A percentile compares a stretch with the other conserved stretches of the same genome.
phyloP scores from a whole-genome alignment of 1,140 invertebrate genomes.

The Drosophila seguyi region DNA sequence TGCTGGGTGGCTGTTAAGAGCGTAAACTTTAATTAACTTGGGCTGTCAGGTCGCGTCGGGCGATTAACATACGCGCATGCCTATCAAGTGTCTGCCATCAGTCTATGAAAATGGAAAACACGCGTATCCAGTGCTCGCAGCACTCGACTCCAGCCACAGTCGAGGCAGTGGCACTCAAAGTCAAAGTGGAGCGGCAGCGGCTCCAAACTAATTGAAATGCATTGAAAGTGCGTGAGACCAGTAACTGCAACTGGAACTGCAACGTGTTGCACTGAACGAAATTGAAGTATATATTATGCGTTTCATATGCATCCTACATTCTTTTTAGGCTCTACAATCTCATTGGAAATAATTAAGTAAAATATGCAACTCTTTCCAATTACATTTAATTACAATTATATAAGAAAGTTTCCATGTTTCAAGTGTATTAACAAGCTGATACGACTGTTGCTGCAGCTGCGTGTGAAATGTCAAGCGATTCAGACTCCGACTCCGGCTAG shows the following conservation, averaged over 20 bases:
- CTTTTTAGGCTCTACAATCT: too few relatives aligned
- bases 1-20: slow-evolving; percentile 33
- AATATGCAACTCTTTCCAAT: not conserved
- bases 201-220: slow-evolving; percentile 74
- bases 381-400: not conserved
- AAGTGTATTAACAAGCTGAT: slow-evolving; percentile 27
- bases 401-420: not conserved
- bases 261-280: slow-evolving; percentile 4
- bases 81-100: slow-evolving; percentile 79
- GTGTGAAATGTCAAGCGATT: slow-evolving; percentile 75
- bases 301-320: too few relatives aligned
- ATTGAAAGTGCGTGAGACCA: slow-evolving; percentile 79
- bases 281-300: too few relatives aligned
- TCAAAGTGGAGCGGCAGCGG: slow-evolving; percentile 70
- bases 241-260: slow-evolving; percentile 43
- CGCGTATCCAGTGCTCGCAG: slow-evolving; percentile 40
- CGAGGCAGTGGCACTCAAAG: slow-evolving; percentile 52
- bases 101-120: slow-evolving; percentile 75
- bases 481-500: slow-evolving; percentile 25
- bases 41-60: slow-evolving; percentile 64
- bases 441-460: slow-evolving; percentile 49
- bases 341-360: too few relatives aligned
- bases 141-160: not conserved
- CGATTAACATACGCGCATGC: slow-evolving; percentile 79
- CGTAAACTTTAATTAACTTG: slow-evolving; percentile 77